A percentile compares a stretch with the other conserved stretches of the same genome.
These are phyloP conservation scores for Cebus imitator DNA, from an alignment of 2,113 vertebrate genomes.

Conservation along the genomic window DNA sequence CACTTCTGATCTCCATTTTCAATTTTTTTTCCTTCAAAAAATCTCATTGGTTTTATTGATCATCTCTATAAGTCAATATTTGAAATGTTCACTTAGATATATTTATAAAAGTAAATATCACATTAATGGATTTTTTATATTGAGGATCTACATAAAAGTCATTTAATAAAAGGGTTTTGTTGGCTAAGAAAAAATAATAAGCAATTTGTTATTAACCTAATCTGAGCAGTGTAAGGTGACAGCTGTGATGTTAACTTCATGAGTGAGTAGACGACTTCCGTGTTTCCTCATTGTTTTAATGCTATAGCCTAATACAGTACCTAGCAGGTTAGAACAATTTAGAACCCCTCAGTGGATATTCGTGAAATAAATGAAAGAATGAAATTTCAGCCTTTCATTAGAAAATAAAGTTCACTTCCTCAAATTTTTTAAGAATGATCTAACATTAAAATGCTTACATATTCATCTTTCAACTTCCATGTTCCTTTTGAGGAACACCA, in stretches of 20 bases:
- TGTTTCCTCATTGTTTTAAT: neutral
- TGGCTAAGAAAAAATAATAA: neutral
- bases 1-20: neutral
- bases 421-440: neutral
- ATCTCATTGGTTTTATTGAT: neutral
- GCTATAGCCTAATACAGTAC: neutral
- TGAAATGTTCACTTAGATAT: neutral
- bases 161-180: neutral
- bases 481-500: neutral
- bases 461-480: neutral
- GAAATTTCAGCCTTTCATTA: neutral
- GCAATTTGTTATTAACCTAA: neutral
- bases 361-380: neutral
- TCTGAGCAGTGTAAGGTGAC: neutral
- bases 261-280: neutral
- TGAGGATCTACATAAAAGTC: neutral
- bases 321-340: neutral
- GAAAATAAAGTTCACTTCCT: neutral
- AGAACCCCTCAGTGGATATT: neutral
- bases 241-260: neutral
- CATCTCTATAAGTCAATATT: neutral
- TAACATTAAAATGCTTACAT: neutral
- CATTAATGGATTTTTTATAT: neutral
- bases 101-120: neutral
- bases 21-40: neutral